Evolutionary conservation across 2,113 vertebrate genomes (phyloP), one percentile per base, ranked within the genome.

Genomic region (Andinoacara biseriatus): DNA sequence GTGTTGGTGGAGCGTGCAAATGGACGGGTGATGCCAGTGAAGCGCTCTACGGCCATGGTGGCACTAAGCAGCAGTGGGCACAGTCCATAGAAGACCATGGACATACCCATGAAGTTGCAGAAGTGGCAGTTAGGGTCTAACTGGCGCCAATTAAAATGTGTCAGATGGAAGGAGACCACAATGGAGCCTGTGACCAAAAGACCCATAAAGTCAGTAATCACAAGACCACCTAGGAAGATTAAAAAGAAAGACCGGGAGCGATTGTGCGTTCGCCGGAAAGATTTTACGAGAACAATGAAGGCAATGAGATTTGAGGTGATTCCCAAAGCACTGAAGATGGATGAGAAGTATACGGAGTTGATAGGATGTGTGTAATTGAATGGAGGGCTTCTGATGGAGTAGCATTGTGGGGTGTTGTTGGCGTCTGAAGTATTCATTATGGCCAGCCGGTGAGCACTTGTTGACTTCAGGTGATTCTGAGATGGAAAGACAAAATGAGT

Each of bases 51-150:
- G 0, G 98, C 98, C 98, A 99, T 99, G 84, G 97, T 31, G 7
- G 97, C 96, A 0, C 98, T 96, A 40, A 99, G 95, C 58, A 99
- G 89, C 89, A 99, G 93, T 0, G 98, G 98, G 49, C 96, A 97
- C 79, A 98, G 95, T 81, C 98, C 97, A 0, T 98, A 99, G 90
- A 99, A 99, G n/a, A 99, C 95, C 98, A 99, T 99, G 59, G 95
- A 96, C 69, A 97, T 96, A 1, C 98, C 98, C 43, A 99, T 96
- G 90, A 98, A 99, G 92, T 95, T 96, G 94, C 98, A 99, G 69
- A 99, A 97, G 80, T 96, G 95, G 91, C 97, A 98, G 72, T 90
- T 0, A 0, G 97, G 95, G 90, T 99, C 98, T 10, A 96, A 84
- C 0, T 58, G 0, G 0, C 67, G 86, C 98, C 98, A 99, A 82